Evolutionary conservation across 2,797 vertebrate genomes (phyloP), one percentile per base, ranked within the genome.

Genomic region (Anableps anableps): DNA sequence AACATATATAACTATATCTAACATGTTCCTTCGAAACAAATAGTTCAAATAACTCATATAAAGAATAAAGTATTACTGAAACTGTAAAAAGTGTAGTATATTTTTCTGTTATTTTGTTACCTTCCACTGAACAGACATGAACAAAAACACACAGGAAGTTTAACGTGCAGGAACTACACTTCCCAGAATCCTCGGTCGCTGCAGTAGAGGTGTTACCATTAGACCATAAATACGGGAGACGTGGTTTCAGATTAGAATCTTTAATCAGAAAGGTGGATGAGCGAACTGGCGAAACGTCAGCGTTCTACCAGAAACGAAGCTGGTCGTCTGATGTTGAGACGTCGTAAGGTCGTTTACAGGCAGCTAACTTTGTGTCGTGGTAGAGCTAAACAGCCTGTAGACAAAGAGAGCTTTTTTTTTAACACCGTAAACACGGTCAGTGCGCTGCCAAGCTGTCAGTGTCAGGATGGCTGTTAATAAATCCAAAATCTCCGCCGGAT

Each of bases 391-490:
- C 11, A 31, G 70, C 62, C 38, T n/a, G 47, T 9, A 66, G 47
- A 38, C 9, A 55, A 68, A 74, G 50, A 77, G 70, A 70, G 62
- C 73, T 60, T 6, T 29, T 55, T 21, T 2, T 1, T 3, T 31
- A 13, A 7, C 50, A 3, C 21, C 38, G 64, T 68, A 26, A 26
- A 68, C 21, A 43, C 3, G 5, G 10, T 17, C 64, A 26, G 64
- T 41, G 31, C 0, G 8, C 76, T 64, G 73, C 3, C 21, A 60
- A 34, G 8, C 75, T 77, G 76, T 77, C 53, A 45, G 5, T 72
- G 76, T 76, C 53, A 50, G 5, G 0, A 95, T 96, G 94, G 85
- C 87, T 0, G 11, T 90, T 0, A 81, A 86, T 19, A 91, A 79
- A 83, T 48, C 92, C 7, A 92, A 80, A 7, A n/a, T 92, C 1